Conservation (phyloP, 1,140 invertebrate genomes). For the Lepidotrigona ventralis region DNA sequence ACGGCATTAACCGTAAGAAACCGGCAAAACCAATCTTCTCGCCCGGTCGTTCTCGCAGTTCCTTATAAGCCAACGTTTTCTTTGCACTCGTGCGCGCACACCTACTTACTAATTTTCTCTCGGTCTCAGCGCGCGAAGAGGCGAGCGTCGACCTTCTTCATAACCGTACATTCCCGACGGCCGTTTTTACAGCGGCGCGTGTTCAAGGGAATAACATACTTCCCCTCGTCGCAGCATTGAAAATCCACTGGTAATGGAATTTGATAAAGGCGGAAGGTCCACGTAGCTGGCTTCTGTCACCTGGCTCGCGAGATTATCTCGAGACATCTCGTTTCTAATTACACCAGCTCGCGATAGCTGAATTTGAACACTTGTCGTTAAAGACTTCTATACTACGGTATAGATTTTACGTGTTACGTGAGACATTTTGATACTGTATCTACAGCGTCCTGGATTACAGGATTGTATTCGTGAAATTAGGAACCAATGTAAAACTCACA, state of each 20-base stretch:
- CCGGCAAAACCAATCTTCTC: constrained; percentile 46
- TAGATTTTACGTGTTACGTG: neutral
- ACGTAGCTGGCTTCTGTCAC: no score
- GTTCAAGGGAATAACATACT: constrained; percentile 26
- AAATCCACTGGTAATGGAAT: constrained; percentile 5
- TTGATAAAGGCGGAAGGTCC: constrained; percentile 4
- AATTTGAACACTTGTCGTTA: neutral
- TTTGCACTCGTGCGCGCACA: constrained; percentile 27
- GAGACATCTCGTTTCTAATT: neutral
- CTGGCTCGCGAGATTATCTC: neutral
- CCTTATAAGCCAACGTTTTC: constrained; percentile 46
- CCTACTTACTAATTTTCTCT: constrained; percentile 54
- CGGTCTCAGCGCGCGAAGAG: constrained; percentile 28
- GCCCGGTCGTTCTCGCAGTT: constrained; percentile 24
- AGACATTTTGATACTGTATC: neutral
- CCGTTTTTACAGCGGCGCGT: constrained; percentile 21
- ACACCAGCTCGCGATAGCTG: neutral
- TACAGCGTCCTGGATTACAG: no score
- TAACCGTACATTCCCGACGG: constrained; percentile 29
- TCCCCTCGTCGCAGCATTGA: neutral
- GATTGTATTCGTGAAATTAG: neutral
- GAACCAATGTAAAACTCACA: neutral
- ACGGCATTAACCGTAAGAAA: constrained; percentile 54
- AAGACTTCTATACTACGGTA: neutral
- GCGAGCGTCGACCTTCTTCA: constrained; percentile 25